phyloP scores from a whole-genome alignment of 2,888 invertebrate genomes.

The Dysmachus trigonus region DNA sequence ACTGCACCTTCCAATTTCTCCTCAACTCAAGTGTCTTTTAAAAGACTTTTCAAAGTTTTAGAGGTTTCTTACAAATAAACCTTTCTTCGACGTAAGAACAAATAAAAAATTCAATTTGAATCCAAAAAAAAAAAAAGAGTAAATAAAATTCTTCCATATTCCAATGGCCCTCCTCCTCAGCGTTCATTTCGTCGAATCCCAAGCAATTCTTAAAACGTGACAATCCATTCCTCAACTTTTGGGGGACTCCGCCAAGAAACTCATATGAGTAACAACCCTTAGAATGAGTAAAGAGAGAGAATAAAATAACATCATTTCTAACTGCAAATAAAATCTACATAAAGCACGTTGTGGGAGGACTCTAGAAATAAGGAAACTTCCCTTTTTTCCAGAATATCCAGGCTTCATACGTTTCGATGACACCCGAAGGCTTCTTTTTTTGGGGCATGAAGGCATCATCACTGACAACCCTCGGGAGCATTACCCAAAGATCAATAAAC shows the following conservation, averaged over 20 bases:
- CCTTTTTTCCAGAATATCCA: not conserved
- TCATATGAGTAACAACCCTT: not conserved
- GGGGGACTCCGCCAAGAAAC: not conserved
- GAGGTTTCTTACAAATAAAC: not conserved
- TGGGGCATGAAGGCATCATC: not conserved
- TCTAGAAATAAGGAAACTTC: not conserved
- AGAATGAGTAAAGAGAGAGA: not conserved
- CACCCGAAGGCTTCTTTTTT: not conserved
- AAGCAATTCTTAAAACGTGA: not conserved
- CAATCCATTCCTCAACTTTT: not conserved
- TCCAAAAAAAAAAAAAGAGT: not conserved
- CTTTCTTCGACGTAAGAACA: not conserved
- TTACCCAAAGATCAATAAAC: not conserved
- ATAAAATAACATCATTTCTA: not conserved
- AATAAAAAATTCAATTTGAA: not conserved
- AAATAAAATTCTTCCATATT: not conserved
- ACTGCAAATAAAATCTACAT: not conserved
- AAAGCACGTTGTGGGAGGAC: not conserved
- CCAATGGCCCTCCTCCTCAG: not conserved
- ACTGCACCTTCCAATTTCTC: not conserved
- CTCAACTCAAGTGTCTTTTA: not conserved
- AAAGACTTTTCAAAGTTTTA: not conserved
- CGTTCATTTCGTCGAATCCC: not conserved
- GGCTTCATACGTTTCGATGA: not conserved
- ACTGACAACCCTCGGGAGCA: not conserved